Base-by-base conservation (phyloP, 1,140 invertebrate genomes). In the Apocrypta bakeri region DNA sequence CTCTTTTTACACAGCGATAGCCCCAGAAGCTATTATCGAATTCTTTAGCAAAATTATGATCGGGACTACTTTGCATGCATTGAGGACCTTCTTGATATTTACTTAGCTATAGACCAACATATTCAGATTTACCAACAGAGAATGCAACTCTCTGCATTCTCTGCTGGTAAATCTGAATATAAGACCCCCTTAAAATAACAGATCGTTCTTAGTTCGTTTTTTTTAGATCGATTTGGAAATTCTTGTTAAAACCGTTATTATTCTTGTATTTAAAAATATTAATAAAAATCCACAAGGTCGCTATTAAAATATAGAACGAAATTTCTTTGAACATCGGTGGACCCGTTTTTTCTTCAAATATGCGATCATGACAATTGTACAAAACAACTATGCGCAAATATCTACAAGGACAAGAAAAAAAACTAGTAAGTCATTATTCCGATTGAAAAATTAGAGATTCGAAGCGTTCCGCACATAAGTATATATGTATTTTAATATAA, bases 401-500 rank as follows among this genome's bases (percentile, higher is more conserved):
- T 76, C 21, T 24, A 11, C 27, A 29, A 12, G 48, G 27, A 63
- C 9, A 63, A 75, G 63, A 29, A 24, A 77, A 48, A 37, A 79
- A 71, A 21, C 24, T 17, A 33, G 48, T 14, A 9, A 64, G 42
- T 17, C 25, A 82, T 82, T 77, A 42, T 82, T 73, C 81, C 75
- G 81, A 64, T 77, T 77, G 25, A 33, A 82, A 77, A 82, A 14
- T 63, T 72, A 29, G 17, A 68, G 31, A 33, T 64, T 11, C 24
- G 25, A 73, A 64, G 48, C 75, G 9, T 72, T 72, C 21, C 31
- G 56, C 31, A 72, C n/a, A n/a, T n/a, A n/a, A 48, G 21, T 71
- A 56, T 56, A 56, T 3, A 56, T 81, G 37, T 71, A 81, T 31
- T 74, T 72, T 66, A 14, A 74, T 40, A 73, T 37, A 56, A 68